phyloP scores from a whole-genome alignment of 2,888 invertebrate species.

The Aleiodes leptofemur region DNA sequence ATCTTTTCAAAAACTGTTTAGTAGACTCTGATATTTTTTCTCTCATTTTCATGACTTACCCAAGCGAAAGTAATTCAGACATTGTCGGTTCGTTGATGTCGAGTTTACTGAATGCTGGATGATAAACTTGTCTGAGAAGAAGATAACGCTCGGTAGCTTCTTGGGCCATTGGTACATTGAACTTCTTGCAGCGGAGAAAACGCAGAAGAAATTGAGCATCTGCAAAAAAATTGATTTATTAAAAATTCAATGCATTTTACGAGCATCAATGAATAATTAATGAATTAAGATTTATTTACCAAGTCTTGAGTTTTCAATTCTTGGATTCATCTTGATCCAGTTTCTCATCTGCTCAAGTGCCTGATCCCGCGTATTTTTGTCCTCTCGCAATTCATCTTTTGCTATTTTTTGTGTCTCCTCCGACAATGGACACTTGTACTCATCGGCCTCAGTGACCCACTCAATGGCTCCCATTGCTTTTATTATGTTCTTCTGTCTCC shows the following conservation, averaged over 20 bases:
- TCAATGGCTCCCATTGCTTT: slow-evolving; percentile 67
- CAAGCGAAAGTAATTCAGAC: slow-evolving; percentile 83
- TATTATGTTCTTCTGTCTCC: slow-evolving; percentile 8
- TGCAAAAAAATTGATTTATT: slow-evolving; percentile 65
- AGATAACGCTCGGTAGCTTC: slow-evolving; percentile 87
- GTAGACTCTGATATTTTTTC: neutral
- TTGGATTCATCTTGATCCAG: slow-evolving; percentile 84
- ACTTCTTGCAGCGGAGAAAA: slow-evolving; percentile 88
- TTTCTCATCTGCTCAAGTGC: slow-evolving; percentile 82
- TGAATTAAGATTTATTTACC: slow-evolving; percentile 75
- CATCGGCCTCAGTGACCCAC: slow-evolving; percentile 80
- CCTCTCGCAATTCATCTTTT: slow-evolving; percentile 82
- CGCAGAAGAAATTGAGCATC: slow-evolving; percentile 84
- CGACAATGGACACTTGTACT: slow-evolving; percentile 80
- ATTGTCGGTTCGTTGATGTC: slow-evolving; percentile 84
- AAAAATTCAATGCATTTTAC: neutral
- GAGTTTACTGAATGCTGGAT: slow-evolving; percentile 84
- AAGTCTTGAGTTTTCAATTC: slow-evolving; percentile 82
- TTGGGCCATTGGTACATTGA: slow-evolving; percentile 86
- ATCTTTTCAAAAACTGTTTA: no score
- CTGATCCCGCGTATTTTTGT: slow-evolving; percentile 80
- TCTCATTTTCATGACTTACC: slow-evolving; percentile 75
- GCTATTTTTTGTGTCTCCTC: slow-evolving; percentile 81
- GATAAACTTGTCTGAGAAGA: slow-evolving; percentile 85
- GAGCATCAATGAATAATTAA: neutral